Percentiles rank a stretch among this genome's conserved stretches.
These are phyloP conservation scores for Dicycla oo DNA, from an alignment of 2,888 invertebrate genomes.

Conservation along the genomic window DNA sequence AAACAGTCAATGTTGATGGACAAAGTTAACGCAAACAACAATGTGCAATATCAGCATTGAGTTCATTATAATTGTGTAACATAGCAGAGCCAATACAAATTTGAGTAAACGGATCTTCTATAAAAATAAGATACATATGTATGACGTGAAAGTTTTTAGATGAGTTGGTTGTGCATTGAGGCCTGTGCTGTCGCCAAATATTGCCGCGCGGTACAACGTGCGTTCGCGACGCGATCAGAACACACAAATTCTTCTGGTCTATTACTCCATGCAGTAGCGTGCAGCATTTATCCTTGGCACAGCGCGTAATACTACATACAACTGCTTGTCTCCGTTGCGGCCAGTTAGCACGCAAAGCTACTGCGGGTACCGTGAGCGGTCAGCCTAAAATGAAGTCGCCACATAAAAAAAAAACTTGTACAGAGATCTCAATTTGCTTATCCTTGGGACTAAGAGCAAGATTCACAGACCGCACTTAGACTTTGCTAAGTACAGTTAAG, in stretches of 20 bases:
- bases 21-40: constrained; percentile 3
- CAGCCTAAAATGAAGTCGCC: constrained; percentile 19
- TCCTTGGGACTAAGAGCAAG: constrained; percentile 16
- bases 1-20: constrained; percentile 9
- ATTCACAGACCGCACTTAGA: background rate
- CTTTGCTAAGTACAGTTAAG: background rate
- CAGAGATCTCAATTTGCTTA: constrained; percentile 33
- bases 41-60: constrained; percentile 1
- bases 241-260: background rate
- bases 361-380: constrained; percentile 37
- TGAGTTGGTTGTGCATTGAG: background rate
- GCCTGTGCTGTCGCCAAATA: background rate
- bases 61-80: background rate
- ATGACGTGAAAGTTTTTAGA: background rate
- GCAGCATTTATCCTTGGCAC: background rate
- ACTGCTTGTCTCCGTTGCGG: background rate
- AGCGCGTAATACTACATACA: constrained; percentile 9
- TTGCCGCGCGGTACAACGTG: background rate
- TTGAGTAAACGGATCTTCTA: background rate
- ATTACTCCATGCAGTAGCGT: background rate
- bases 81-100: constrained; percentile 11
- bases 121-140: constrained; percentile 7
- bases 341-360: constrained; percentile 12
- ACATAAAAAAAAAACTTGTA: background rate
- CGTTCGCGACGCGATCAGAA: background rate